Conservation (phyloP, 2,797 vertebrate species). For the Dermochelys coriacea region DNA sequence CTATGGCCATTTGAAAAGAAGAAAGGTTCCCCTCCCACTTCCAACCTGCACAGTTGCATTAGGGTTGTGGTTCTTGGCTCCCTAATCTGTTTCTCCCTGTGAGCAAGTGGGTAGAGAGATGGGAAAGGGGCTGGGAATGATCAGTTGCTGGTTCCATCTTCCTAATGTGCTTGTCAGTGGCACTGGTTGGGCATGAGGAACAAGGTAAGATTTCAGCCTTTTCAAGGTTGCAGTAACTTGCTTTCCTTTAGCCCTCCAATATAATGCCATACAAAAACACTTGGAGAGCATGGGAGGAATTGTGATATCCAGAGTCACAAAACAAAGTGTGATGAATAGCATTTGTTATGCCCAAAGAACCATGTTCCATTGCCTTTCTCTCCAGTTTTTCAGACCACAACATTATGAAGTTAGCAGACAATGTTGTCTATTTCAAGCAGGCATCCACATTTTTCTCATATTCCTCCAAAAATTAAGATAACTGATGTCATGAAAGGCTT, state of each 20-base stretch:
- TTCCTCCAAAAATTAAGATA: background rate
- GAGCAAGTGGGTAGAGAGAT: accelerated
- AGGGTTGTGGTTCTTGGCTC: background rate
- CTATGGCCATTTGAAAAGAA: background rate
- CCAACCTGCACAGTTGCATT: background rate
- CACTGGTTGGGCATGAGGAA: background rate
- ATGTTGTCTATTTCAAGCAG: background rate
- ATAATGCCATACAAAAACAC: no score
- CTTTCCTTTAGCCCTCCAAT: background rate
- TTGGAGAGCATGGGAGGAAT: background rate
- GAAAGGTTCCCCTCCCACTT: background rate
- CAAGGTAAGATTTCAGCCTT: background rate
- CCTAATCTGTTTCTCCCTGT: background rate
- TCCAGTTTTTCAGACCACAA: background rate
- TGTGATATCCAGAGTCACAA: background rate
- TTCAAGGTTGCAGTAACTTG: background rate
- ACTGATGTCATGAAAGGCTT: background rate
- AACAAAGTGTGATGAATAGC: background rate
- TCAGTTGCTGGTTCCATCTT: background rate
- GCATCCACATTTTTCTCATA: background rate
- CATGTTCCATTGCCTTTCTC: background rate
- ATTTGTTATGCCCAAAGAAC: background rate
- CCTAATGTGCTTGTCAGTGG: background rate
- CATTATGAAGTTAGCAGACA: background rate
- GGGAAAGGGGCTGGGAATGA: no score